Evolutionary conservation across 2,113 vertebrate species (phyloP), one percentile per base, ranked within the genome.

Genomic region (Phyllopteryx taeniolatus): DNA sequence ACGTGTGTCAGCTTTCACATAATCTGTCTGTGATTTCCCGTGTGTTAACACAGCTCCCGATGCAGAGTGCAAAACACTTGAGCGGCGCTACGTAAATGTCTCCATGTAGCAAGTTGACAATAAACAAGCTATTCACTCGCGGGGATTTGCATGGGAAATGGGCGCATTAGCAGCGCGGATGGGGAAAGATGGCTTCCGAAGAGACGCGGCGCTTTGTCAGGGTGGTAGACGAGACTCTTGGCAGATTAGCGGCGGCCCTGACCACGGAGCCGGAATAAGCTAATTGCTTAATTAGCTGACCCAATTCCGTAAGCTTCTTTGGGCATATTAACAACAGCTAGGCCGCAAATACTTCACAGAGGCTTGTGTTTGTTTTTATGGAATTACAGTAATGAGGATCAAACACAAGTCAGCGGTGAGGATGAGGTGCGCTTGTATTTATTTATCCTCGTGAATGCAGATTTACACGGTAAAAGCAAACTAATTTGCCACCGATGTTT

Each of bases 231-330:
- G 74, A 74, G 80, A 84, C 42, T 74, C 86, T 81, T 68, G 15
- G 70, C 87, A 90, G 91, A 93, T 91, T 93, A 92, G 90, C 33
- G 72, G 75, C 75, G 85, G 90, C 89, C 59, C 88, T 91, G 91
- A 93, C 91, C 84, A 84, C 83, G 88, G 87, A 91, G 90, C 89
- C 76, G 87, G 85, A 92, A 91, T 90, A 88, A 92, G 90, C 88
- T 93, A 94, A 93, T 92, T 93, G 89, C 91, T 91, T 93, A 91
- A 93, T 93, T 93, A 93, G 91, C 88, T 91, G 92, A 93, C 92
- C 90, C 87, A 93, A 91, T 93, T 93, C 87, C 79, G 90, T 93
- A 93, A 92, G 89, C 90, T 89, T 83, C 90, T 92, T 93, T 92
- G 82, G 88, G 86, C 89, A 89, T 86, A 93, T 92, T 92, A 92